Evolutionary conservation across 2,888 invertebrate genomes (phyloP).

Genomic region (Biston stratarius): DNA sequence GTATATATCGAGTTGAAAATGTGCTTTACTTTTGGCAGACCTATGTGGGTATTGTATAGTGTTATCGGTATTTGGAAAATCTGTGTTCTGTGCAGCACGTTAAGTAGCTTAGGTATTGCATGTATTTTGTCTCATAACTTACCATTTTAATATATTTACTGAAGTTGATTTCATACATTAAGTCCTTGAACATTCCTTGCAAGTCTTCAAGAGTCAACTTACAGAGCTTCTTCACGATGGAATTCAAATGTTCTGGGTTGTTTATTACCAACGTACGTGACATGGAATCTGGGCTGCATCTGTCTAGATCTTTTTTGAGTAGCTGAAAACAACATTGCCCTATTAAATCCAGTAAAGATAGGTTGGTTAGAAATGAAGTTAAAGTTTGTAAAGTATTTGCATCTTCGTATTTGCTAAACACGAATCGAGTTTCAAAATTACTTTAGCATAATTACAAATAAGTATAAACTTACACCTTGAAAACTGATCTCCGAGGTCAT

Average conservation of each 20-base stretch:
- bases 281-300: conserved; percentile 61
- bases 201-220: conserved; percentile 67
- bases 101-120: neutral
- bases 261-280: conserved; percentile 52
- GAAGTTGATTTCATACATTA: conserved; percentile 81
- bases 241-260: conserved; percentile 56
- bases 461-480: conserved; percentile 78
- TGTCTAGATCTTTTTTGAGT: conserved; percentile 63
- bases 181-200: conserved; percentile 73
- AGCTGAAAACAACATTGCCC: conserved; percentile 59
- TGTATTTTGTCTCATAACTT: conserved; percentile 43
- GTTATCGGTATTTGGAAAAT: too few relatives aligned
- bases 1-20: too few relatives aligned
- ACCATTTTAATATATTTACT: conserved; percentile 84
- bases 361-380: too few relatives aligned
- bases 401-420: too few relatives aligned
- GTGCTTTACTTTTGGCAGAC: too few relatives aligned
- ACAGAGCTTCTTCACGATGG: conserved; percentile 75
- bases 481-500: conserved; percentile 80
- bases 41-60: too few relatives aligned
- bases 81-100: neutral
- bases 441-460: too few relatives aligned
- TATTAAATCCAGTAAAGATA: neutral
- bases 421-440: too few relatives aligned
- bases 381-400: too few relatives aligned